Percentiles rank a stretch among this genome's conserved stretches.
Conservation (phyloP, 2,888 invertebrate genomes). For the Biston stratarius region DNA sequence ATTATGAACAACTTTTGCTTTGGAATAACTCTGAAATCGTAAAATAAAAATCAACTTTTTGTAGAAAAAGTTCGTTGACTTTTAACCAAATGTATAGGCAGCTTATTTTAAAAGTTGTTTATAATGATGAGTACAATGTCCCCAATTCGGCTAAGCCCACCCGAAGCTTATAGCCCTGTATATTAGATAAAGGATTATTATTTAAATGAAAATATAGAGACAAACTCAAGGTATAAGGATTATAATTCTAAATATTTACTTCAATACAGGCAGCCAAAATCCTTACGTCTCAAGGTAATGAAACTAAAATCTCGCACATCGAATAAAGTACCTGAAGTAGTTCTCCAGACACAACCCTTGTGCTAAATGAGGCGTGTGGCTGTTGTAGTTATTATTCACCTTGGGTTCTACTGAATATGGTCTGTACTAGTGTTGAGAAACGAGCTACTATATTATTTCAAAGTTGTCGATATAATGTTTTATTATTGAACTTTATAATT, state of each 20-base stretch:
- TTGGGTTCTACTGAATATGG: slow-evolving; percentile 44
- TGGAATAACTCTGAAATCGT: too few relatives aligned
- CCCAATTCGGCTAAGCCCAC: too few relatives aligned
- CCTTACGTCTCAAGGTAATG: slow-evolving; percentile 20
- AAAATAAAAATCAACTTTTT: too few relatives aligned
- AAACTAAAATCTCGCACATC: slow-evolving; percentile 25
- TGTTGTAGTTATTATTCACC: slow-evolving; percentile 49
- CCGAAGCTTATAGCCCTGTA: too few relatives aligned
- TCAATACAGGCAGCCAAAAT: neutral
- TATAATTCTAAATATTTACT: neutral
- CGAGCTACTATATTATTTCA: neutral
- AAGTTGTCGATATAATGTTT: neutral
- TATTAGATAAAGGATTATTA: too few relatives aligned
- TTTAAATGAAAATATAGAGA: too few relatives aligned
- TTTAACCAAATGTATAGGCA: too few relatives aligned
- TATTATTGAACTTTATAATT: neutral
- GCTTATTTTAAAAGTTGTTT: too few relatives aligned
- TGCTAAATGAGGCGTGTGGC: slow-evolving; percentile 47
- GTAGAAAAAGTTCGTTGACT: too few relatives aligned
- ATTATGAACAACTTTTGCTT: too few relatives aligned
- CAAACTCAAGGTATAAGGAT: neutral
- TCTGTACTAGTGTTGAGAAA: slow-evolving; percentile 29
- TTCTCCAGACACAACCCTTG: slow-evolving; percentile 40
- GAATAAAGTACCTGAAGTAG: slow-evolving; percentile 23
- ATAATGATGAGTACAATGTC: too few relatives aligned